Base-by-base conservation (phyloP, 2,113 vertebrate species). In the Athene noctua region DNA sequence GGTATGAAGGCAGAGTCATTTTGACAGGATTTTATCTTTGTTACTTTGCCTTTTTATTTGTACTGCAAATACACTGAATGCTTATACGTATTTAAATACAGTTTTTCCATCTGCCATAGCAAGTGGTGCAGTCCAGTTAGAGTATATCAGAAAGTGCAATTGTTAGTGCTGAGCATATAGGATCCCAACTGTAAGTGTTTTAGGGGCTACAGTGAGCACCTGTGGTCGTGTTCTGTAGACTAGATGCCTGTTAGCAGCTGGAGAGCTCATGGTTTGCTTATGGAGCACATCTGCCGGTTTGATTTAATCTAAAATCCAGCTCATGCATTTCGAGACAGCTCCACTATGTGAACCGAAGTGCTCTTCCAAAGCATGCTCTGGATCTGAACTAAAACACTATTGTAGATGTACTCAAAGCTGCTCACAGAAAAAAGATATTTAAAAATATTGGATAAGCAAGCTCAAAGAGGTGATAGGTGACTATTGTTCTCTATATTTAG, bases 1-100 rank as follows among this genome's bases (percentile, higher is more conserved):
- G 99, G 99, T 99, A 98, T 88, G 98, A 95, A 74, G 42, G 46
- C 55, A 84, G 40, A 80, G 46, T 71, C 5, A 16, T 67, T 92
- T 85, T 61, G 42, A 55, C 75, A 85, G 51, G 83, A 42, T 84
- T 32, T 75, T 65, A 5, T 54, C 86, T 29, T 54, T 67, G 8
- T 63, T 86, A 26, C 38, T 93, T 94, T 78, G 30, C 62, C 74
- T 94, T 54, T 70, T 57, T 59, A 21, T 84, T 96, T 94, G 52
- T 54, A 29, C n/a, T 93, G 77, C 90, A 80, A 85, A 70, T 81
- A 49, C 29, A 47, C 1, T 47, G 77, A 88, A 86, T 58, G 40
- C 49, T 40, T 87, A 0, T 27, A 16, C 42, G 20, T 62, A 58
- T 91, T 90, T 22, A 70, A 91, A 54, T 55, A 63, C 23, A 34